Base-by-base conservation (phyloP, 1,140 invertebrate genomes). In the Lithobius niger region DNA sequence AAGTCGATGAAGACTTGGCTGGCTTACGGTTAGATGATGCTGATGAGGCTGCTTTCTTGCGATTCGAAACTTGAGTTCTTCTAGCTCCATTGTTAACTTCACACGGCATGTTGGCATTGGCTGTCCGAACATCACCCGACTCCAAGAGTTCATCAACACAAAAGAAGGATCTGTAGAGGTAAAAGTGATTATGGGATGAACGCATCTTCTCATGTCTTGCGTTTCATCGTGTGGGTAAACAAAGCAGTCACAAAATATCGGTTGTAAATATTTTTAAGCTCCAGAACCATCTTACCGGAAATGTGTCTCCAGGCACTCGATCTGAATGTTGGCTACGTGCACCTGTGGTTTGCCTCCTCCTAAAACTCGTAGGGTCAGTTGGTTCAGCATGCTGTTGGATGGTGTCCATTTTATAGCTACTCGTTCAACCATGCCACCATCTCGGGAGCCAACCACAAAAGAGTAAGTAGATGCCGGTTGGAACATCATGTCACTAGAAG, bases 281-380 rank as follows among this genome's bases (percentile, higher is more conserved):
- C 31, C 31, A n/a, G n/a, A 36, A 6, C n/a, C 31, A 36, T 45
- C 4, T 27, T 52, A 65, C 64, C 61, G 62, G 31, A 59, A 43
- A 31, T 63, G 58, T 25, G 62, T 64, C 45, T 67, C 65, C 4
- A 68, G 48, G 31, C 59, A 59, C 19, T 59, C 59, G 18, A 67
- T 52, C 24, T 61, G 36, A 15, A 68, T 40, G 6, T 60, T 54
- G 42, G 62, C 58, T 22, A 69, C 54, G 25, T 62, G 62, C 10
- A 67, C 49, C 18, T 45, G 43, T 2, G 86, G 82, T 18, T 77
- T 78, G 52, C 81, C 75, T 0, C 52, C 40, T 13, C 58, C 54
- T 6, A 88, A 68, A 3, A 88, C 67, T 54, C 86, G 73, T 86
- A 86, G 89, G 0, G 85, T 88, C 36, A 89, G 75, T 0, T 86